A percentile compares a stretch with the other conserved stretches of the same genome.
Evolutionary conservation across 2,888 invertebrate genomes (phyloP).

Genomic region (Nasonia oneida): DNA sequence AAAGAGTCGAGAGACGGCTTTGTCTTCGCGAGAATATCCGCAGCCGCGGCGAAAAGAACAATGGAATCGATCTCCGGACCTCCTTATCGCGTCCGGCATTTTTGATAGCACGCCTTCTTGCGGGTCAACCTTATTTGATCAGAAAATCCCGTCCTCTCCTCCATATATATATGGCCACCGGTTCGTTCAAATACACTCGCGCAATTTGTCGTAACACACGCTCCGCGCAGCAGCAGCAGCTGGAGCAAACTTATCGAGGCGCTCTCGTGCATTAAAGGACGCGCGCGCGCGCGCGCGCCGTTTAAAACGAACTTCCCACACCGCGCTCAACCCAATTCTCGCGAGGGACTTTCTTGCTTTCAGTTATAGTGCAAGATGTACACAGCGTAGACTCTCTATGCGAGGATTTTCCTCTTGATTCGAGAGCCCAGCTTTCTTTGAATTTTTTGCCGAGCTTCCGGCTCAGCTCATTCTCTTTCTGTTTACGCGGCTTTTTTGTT

Average conservation of each 20-base stretch:
- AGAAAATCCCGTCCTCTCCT: background rate
- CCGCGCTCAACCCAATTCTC: slow-evolving; percentile 19
- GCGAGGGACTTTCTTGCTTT: slow-evolving; percentile 1
- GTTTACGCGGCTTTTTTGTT: background rate
- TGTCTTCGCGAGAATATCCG: slow-evolving; percentile 6
- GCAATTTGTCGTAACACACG: slow-evolving; percentile 34
- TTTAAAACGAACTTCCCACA: background rate
- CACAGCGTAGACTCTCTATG: background rate
- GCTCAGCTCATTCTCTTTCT: background rate
- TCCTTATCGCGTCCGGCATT: slow-evolving; percentile 26
- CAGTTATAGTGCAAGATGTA: background rate
- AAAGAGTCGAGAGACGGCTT: slow-evolving; percentile 30
- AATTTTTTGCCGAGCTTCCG: slow-evolving; percentile 8
- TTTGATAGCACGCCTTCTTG: background rate
- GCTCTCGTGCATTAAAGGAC: too few relatives aligned
- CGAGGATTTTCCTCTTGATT: background rate
- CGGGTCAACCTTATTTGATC: slow-evolving; percentile 45
- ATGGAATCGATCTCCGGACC: slow-evolving; percentile 25
- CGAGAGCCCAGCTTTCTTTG: background rate
- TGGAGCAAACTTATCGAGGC: too few relatives aligned
- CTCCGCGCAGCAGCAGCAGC: background rate
- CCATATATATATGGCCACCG: background rate
- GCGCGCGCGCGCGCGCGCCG: too few relatives aligned
- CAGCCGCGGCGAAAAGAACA: background rate
- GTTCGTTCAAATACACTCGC: background rate